Evolutionary conservation across 2,888 invertebrate species (phyloP), one percentile per base, ranked within the genome.

Genomic region (Petrolisthes cinctipes): DNA sequence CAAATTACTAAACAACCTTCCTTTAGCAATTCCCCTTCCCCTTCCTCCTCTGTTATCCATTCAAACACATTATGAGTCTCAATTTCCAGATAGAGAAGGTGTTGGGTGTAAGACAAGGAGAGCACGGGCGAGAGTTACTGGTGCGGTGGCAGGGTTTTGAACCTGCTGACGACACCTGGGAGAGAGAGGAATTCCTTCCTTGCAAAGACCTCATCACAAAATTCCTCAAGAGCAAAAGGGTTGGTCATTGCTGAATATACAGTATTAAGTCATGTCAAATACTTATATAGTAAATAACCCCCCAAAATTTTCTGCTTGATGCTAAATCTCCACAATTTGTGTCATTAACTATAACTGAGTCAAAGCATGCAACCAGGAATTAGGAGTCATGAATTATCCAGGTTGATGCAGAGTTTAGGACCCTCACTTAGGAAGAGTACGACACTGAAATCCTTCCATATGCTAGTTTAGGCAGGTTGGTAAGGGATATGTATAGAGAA

Each of bases 131-230:
- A 51, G 84, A 84, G 51, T 84, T 84, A 53, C 66, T 84, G 17
- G 84, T 84, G 37, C 53, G 84, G 11, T 84, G 84, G 84, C 57
- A 71, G 37, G 84, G 84, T 6, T 78, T 76, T 61, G 84, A 78
- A 54, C 84, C 84, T 37, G 78, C 84, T 51, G 84, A 76, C 37
- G 84, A 84, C 53, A 84, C 84, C 0, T 84, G 84, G 84, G 84
- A 84, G 54, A 73, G 83, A 71, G 83, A 83, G 23, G 83, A 83
- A 20, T 83, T 83, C 66, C 75, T 83, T 5, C 17, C 54, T 54
- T 83, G 83, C 56, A 17, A 14, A 51, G n/a, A 83, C 20, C 83
- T 83, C 54, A 83, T 83, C 23, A 54, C 56, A 54, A 71, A 53
- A 20, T 83, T 83, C 66, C 75, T 83, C 57, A 73, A 83, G 83